Evolutionary conservation across 2,888 invertebrate species (phyloP).

Genomic region (Cotesia congregata): DNA sequence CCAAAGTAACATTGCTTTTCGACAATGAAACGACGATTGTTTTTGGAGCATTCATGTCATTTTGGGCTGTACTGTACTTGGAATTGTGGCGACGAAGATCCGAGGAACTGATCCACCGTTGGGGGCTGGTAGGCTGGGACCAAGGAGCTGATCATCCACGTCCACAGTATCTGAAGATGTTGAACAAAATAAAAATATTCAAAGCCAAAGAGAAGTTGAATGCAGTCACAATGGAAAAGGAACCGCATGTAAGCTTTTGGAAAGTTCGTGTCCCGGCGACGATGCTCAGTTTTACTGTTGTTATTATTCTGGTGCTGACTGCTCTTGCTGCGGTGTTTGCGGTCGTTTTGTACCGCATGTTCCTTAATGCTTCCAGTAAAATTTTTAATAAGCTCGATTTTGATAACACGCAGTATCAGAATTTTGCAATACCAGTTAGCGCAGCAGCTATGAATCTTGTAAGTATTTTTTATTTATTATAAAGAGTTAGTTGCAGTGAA

Average conservation of each 20-base stretch:
- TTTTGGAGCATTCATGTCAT: constrained; percentile 86
- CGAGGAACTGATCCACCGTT: constrained; percentile 83
- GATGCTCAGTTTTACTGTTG: constrained; percentile 79
- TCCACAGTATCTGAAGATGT: constrained; percentile 77
- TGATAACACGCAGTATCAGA: constrained; percentile 73
- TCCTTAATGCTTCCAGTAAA: constrained; percentile 74
- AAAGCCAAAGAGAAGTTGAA: constrained; percentile 49
- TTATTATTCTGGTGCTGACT: constrained; percentile 76
- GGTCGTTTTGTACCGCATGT: constrained; percentile 83
- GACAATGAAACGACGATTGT: constrained; percentile 85
- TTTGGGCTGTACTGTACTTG: constrained; percentile 85
- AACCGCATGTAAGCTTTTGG: constrained; percentile 85
- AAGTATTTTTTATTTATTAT: constrained; percentile 52
- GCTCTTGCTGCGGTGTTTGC: constrained; percentile 83
- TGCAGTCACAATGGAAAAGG: constrained; percentile 73
- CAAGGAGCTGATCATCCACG: constrained; percentile 82
- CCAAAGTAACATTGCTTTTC: constrained; percentile 83
- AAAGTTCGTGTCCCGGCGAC: constrained; percentile 80
- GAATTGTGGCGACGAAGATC: constrained; percentile 89
- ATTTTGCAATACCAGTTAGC: constrained; percentile 81
- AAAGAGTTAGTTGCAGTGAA: no score
- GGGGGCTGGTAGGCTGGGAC: constrained; percentile 85
- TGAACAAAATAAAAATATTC: constrained; percentile 42
- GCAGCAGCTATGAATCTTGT: constrained; percentile 84
- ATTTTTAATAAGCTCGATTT: constrained; percentile 71